These are phyloP conservation scores for Agriopis aurantiaria DNA, from an alignment of 2,888 invertebrate species.

Conservation along the genomic window DNA sequence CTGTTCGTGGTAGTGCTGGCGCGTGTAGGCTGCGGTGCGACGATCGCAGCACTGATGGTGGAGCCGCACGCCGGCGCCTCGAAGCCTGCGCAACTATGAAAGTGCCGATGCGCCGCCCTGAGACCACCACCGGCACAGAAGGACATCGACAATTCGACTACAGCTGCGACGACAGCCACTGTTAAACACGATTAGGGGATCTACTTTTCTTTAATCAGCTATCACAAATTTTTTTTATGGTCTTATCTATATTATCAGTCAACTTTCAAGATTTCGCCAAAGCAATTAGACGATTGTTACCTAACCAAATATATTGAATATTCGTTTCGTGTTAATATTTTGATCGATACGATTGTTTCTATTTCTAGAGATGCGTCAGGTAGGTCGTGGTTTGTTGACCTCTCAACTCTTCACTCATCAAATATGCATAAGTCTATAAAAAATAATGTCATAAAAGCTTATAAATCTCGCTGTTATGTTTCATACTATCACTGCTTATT, in stretches of 20 bases:
- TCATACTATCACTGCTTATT: slow-evolving; percentile 16
- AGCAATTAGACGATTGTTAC: background rate
- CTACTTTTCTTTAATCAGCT: background rate
- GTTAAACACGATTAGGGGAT: slow-evolving; percentile 4
- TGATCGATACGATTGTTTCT: background rate
- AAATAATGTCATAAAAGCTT: slow-evolving; percentile 19
- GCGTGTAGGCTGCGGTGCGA: slow-evolving; percentile 51
- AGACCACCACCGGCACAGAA: slow-evolving; percentile 37
- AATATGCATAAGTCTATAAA: slow-evolving; percentile 20
- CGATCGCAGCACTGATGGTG: slow-evolving; percentile 61
- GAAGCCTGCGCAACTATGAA: slow-evolving; percentile 68
- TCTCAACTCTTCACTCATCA: slow-evolving; percentile 18
- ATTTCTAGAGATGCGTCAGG: slow-evolving; percentile 10
- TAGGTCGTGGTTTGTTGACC: slow-evolving; percentile 24
- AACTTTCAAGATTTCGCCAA: slow-evolving; percentile 13
- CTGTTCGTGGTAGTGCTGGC: slow-evolving; percentile 25
- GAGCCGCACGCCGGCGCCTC: slow-evolving; percentile 61
- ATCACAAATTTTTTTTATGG: background rate
- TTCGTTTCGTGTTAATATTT: background rate
- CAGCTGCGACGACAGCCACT: slow-evolving; percentile 7
- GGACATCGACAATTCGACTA: slow-evolving; percentile 38
- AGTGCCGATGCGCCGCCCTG: slow-evolving; percentile 50
- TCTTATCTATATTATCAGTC: background rate
- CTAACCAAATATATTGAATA: background rate
- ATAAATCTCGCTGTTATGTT: slow-evolving; percentile 11